Percentiles rank a stretch among this genome's conserved stretches.
Conservation (phyloP, 2,113 vertebrate species). For the Polypterus senegalus region DNA sequence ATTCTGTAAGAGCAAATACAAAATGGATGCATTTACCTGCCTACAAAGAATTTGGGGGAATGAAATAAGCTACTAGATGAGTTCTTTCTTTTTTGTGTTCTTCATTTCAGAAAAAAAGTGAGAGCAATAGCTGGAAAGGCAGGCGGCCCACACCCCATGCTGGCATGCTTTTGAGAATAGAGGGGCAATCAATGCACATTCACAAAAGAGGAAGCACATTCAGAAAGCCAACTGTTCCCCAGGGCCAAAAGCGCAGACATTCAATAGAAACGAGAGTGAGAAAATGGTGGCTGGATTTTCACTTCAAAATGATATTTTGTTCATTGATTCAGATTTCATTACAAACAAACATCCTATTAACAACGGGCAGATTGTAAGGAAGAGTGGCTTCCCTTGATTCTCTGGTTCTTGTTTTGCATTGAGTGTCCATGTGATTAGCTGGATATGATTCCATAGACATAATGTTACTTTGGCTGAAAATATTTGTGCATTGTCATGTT, state of each 20-base stretch:
- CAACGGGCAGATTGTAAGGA: too few relatives aligned
- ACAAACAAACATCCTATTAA: too few relatives aligned
- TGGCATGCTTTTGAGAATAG: constrained; percentile 51
- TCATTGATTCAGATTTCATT: too few relatives aligned
- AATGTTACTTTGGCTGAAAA: too few relatives aligned
- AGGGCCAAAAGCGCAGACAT: constrained; percentile 32
- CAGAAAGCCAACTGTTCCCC: constrained; percentile 62
- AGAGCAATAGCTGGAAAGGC: constrained; percentile 42
- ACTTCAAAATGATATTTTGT: too few relatives aligned
- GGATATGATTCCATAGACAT: too few relatives aligned
- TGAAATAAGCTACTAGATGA: constrained; percentile 32
- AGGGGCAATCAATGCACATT: constrained; percentile 59
- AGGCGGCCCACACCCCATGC: constrained; percentile 47
- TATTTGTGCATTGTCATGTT: too few relatives aligned
- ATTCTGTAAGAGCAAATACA: constrained; percentile 35
- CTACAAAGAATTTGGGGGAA: constrained; percentile 33
- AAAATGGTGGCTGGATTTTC: too few relatives aligned
- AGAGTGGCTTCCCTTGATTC: too few relatives aligned
- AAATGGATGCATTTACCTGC: constrained; percentile 37
- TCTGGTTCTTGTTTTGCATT: too few relatives aligned
- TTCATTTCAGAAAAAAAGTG: constrained; percentile 34
- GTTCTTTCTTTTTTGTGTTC: constrained; percentile 22
- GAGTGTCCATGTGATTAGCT: too few relatives aligned
- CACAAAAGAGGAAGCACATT: constrained; percentile 55
- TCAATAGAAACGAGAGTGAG: too few relatives aligned